Base-by-base conservation (phyloP, 1,140 invertebrate genomes). In the Pseudobourletiella spinata region DNA sequence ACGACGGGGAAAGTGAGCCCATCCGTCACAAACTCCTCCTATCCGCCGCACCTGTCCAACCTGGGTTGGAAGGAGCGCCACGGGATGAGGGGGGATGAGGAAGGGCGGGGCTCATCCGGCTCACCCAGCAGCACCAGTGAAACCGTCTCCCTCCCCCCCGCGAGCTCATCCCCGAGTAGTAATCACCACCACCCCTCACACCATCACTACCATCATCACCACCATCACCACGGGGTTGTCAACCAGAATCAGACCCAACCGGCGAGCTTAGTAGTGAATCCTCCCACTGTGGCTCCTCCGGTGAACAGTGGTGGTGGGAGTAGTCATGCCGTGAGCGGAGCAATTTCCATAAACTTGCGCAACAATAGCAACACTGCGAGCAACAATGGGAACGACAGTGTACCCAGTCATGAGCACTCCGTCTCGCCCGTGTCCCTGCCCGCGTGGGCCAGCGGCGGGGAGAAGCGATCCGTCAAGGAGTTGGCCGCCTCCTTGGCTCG, bases 381-480 rank as follows among this genome's bases (percentile, higher is more conserved):
- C 24, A 59, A 22, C 18, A 62, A 59, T 63, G 51, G 55, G 20
- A 54, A 46, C 57, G 28, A 35, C 55, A 11, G 26, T 18, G 30
- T 22, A 32, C 29, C 28, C 20, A 58, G 15, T 15, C 26, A 26
- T 46, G 29, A 39, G 18, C 32, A 59, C 30, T 65, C 64, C 0
- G 44, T 35, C 0, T 62, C 65, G 15, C 65, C 68, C 16, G 55
- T 65, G 16, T 65, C 63, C 4, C 44, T 70, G 18, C 68, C 68
- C 2, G 42, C 63, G 6, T 64, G 58, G 62, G 65, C 51, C 20
- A 32, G 28, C 30, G 57, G 46, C 11, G 30, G 4, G 20, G 56
- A 67, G 25, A 63, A 65, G 48, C 22, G 68, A 29, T 61, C 58
- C 8, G 68, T 70, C 8, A 67, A 64, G 57, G 68, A 70, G 48